These are phyloP conservation scores for Melanerpes formicivorus DNA, from an alignment of 2,113 vertebrate genomes.

Conservation along the genomic window DNA sequence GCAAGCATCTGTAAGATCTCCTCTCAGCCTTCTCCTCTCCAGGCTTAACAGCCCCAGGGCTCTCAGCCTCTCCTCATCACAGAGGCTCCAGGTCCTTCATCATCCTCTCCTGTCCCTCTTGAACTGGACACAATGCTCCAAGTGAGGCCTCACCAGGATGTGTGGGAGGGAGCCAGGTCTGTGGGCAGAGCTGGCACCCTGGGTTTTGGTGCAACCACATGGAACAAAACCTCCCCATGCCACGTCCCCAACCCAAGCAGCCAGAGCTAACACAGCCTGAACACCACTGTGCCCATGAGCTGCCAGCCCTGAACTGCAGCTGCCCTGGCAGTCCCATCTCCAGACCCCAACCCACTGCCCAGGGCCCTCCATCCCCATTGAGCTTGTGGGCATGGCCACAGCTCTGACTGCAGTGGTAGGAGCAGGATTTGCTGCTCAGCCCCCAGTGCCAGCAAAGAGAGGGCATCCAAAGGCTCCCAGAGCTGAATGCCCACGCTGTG, in stretches of 20 bases:
- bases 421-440: background rate
- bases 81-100: too few species aligned
- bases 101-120: too few species aligned
- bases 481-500: background rate
- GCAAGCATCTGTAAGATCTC: too few species aligned
- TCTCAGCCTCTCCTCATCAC: too few species aligned
- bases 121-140: too few species aligned
- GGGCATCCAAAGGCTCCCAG: background rate
- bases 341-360: background rate
- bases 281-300: fast-evolving
- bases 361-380: background rate
- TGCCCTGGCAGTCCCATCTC: background rate
- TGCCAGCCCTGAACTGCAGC: background rate
- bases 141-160: background rate
- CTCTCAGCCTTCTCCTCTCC: too few species aligned
- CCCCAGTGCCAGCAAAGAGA: background rate
- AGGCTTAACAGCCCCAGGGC: too few species aligned
- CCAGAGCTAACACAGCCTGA: background rate
- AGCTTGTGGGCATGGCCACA: background rate
- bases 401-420: background rate
- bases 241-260: fast-evolving
- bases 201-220: fast-evolving
- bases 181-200: background rate
- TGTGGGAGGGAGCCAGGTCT: background rate
- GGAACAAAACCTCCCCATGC: background rate